Percentiles rank a stretch among this genome's conserved stretches.
phyloP scores from a whole-genome alignment of 2,888 invertebrate species.

The Drosophila subsilvestris region DNA sequence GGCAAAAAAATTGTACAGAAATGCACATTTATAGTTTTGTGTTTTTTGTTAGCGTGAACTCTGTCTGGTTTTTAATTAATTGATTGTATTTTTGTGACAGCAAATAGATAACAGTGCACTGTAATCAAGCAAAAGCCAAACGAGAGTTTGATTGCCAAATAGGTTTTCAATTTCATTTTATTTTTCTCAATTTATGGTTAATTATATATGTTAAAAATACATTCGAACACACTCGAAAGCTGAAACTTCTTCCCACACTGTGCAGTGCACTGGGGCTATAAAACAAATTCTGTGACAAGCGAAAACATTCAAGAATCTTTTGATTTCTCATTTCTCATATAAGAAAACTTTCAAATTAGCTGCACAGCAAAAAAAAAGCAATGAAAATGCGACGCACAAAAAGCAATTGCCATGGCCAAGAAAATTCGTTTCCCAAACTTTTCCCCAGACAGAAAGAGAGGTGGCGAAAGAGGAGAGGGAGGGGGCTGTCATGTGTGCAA shows the following conservation, averaged over 20 bases:
- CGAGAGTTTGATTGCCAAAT: not conserved
- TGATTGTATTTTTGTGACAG: constrained; percentile 60
- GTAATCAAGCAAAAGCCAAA: constrained; percentile 11
- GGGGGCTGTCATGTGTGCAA: constrained; percentile 17
- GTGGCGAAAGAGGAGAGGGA: no score
- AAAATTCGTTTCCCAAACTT: constrained; percentile 61
- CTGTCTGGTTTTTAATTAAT: constrained; percentile 53
- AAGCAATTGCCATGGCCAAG: constrained; percentile 60
- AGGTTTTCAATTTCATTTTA: not conserved
- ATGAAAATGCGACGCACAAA: constrained; percentile 37
- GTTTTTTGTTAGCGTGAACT: constrained; percentile 16
- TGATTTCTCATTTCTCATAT: constrained; percentile 51
- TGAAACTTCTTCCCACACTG: not conserved
- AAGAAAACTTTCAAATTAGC: constrained; percentile 69
- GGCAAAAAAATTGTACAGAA: constrained; percentile 31
- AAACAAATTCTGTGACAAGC: constrained; percentile 25
- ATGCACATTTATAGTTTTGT: not conserved
- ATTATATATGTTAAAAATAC: not conserved
- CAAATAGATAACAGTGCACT: constrained; percentile 16
- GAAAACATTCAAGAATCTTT: constrained; percentile 28
- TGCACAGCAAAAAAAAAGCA: constrained; percentile 20
- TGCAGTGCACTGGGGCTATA: not conserved
- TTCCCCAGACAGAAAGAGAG: constrained; percentile 9
- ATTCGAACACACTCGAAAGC: not conserved
- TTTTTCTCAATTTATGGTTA: not conserved